Percentiles rank a stretch among this genome's conserved stretches.
These are phyloP conservation scores for Polyodon spathula DNA, from an alignment of 2,113 vertebrate genomes.

Conservation along the genomic window DNA sequence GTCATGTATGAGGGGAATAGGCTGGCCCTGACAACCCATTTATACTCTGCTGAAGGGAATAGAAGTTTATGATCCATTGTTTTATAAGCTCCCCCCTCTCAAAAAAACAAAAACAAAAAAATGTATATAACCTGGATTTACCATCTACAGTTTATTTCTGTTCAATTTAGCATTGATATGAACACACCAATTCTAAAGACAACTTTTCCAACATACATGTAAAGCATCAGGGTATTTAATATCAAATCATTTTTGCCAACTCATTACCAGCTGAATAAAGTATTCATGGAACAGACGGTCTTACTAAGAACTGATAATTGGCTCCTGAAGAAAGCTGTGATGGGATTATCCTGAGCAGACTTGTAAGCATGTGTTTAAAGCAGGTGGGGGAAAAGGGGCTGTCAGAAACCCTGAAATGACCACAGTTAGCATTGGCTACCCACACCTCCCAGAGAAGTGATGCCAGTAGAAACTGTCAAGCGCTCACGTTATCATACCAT, in stretches of 20 bases:
- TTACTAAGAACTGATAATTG: not conserved
- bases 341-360: not conserved
- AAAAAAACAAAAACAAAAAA: too few species aligned
- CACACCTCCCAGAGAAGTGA: not conserved
- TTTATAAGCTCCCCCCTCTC: too few species aligned
- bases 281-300: not conserved
- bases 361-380: not conserved
- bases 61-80: too few species aligned
- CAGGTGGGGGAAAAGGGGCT: not conserved
- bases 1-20: constrained; percentile 4
- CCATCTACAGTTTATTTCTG: too few species aligned
- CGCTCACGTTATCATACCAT: not conserved
- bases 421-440: not conserved
- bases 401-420: not conserved
- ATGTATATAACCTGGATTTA: too few species aligned
- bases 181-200: too few species aligned
- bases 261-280: too few species aligned
- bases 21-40: not conserved
- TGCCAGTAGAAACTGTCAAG: not conserved
- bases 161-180: too few species aligned
- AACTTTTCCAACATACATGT: too few species aligned
- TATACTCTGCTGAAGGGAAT: not conserved
- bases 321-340: not conserved
- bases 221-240: too few species aligned
- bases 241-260: too few species aligned